Evolutionary conservation across 2,113 vertebrate species (phyloP), one percentile per base, ranked within the genome.

Genomic region (Paradisaea rubra): DNA sequence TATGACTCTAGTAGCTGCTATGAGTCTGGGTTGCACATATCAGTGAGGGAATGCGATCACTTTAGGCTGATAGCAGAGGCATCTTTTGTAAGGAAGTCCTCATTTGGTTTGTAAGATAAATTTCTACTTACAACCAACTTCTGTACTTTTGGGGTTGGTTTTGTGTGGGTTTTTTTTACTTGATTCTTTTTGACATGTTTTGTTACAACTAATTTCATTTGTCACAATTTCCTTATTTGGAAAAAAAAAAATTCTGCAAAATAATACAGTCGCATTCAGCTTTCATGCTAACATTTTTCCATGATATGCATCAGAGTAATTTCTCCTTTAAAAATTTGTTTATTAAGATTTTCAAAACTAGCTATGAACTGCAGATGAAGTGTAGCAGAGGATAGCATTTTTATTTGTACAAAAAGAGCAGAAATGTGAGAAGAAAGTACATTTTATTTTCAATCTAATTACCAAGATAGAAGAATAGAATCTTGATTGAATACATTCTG

Each of bases 401-500:
- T 86, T 59, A n/a, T 86, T 88, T 86, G 42, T 83, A 44, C 5
- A 73, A 73, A 89, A 76, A 59, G 35, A 81, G 7, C 49, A 90
- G 53, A 86, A 92, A 73, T 66, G 11, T 37, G 24, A 71, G 73
- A 84, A 94, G 52, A 81, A 86, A 94, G 17, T 37, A 45, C 47
- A 57, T 78, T 91, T 92, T 71, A 31, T 95, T 54, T 81, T 83
- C 80, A 74, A 50, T 56, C 28, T 86, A 93, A 88, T 93, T 93
- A 81, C 60, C 17, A 52, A 74, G 60, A 71, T 33, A 71, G 83
- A 88, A 88, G 69, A 96, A 93, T 94, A 68, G 22, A 93, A 71
- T 92, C 88, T 92, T 95, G 92, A 93, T 92, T 94, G 77, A 93
- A 94, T 88, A 59, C 39, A 68, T 28, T 28, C 56, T 31, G 68